phyloP scores from a whole-genome alignment of 2,888 invertebrate genomes.

The Sphaeridia pumilis region DNA sequence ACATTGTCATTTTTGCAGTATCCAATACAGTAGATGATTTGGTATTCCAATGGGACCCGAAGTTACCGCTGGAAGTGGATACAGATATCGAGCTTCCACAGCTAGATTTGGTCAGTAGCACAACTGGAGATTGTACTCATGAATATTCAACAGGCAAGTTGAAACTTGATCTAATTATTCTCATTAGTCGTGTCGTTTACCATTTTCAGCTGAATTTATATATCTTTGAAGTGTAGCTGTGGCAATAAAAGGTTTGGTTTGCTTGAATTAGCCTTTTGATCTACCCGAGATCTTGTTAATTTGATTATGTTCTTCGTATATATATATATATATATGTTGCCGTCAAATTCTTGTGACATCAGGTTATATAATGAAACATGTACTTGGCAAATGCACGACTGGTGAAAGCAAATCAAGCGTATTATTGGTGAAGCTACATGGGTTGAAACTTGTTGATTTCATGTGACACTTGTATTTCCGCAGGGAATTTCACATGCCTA shows the following conservation, averaged over 20 bases:
- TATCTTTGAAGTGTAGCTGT: too few relatives aligned
- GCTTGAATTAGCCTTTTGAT: too few relatives aligned
- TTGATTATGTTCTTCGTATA: too few relatives aligned
- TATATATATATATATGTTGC: too few relatives aligned
- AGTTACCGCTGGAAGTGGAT: conserved; percentile 38
- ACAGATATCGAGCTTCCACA: conserved; percentile 40
- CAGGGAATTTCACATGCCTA: conserved; percentile 81
- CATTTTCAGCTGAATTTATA: too few relatives aligned
- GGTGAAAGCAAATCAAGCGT: too few relatives aligned
- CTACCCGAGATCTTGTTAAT: too few relatives aligned
- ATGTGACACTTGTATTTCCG: conserved; percentile 27
- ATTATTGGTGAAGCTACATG: not conserved
- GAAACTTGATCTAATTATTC: not conserved
- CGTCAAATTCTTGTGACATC: too few relatives aligned
- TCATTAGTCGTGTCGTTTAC: too few relatives aligned
- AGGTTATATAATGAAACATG: too few relatives aligned
- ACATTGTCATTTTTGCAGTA: conserved; percentile 38
- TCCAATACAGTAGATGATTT: conserved; percentile 42
- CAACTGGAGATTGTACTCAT: conserved; percentile 39
- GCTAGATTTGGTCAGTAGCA: conserved; percentile 39
- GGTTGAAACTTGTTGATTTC: not conserved
- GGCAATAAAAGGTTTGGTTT: too few relatives aligned
- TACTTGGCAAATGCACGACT: too few relatives aligned
- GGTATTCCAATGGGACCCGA: conserved; percentile 40
- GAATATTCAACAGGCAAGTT: conserved; percentile 39